Evolutionary conservation across 2,113 vertebrate species (phyloP), one percentile per base, ranked within the genome.

Genomic region (Pseudopipra pipra): DNA sequence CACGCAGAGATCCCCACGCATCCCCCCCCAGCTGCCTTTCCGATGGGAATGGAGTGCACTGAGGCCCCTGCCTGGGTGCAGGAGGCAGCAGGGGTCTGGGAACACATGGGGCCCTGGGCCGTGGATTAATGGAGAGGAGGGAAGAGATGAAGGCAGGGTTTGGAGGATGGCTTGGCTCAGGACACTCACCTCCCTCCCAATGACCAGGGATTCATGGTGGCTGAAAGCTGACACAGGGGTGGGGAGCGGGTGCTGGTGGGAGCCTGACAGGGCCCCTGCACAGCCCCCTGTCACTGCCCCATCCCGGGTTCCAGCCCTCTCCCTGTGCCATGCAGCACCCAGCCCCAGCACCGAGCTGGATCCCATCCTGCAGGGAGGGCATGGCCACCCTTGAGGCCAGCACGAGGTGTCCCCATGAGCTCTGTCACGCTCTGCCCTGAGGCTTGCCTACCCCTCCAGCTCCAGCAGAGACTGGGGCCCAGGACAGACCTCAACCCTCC

Each of bases 351-450:
- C 19, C 0, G 3, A 11, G 30, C 65, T 47, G 70, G 46, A 30
- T 35, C 55, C 51, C 0, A 0, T 2, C 9, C 62, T 8, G 10
- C 21, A 7, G 35, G 21, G 58, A 85, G 43, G 62, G 33, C 72
- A 51, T 1, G 0, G 58, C 54, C 2, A 0, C 52, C 49, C 37
- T 47, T 1, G 2, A 25, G 41, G 39, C 30, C 68, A 51, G 73
- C 78, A 39, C 0, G 2, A 30, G 25, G 15, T 9, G 9, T 44
- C 65, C 14, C 43, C 9, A 5, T 1, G 30, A 54, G 88, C 31
- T 43, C 14, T 16, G 61, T 24, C 7, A 27, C 67, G 28, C 37
- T 10, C 46, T 71, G 80, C 41, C 73, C 85, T 25, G 59, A 4
- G 39, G 23, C 73, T 81, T 81, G 52, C 61, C 71, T 49, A 17